Base-by-base conservation (phyloP, 2,888 invertebrate genomes). In the Dolomedes plantarius region DNA sequence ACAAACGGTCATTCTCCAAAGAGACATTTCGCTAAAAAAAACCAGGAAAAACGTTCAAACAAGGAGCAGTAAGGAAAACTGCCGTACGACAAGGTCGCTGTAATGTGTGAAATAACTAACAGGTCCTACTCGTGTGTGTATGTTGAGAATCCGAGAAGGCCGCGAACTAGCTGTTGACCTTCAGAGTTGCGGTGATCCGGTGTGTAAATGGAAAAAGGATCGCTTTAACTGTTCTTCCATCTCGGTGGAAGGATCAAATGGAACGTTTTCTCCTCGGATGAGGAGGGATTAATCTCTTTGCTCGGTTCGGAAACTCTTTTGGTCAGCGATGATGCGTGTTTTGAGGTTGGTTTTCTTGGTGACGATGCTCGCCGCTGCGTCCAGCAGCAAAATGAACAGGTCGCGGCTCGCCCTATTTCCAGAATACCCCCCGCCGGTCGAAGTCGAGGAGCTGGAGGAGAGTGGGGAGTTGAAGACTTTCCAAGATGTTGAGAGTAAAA, bases 391-490 rank as follows among this genome's bases (percentile, higher is more conserved):
- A n/a, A 19, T 67, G 31, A 67, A 67, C 19, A 67, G 23, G 32
- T 32, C 32, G 1, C 31, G 67, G n/a, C 6, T 32, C 16, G 71
- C 71, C 3, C 27, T 74, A 9, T 79, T 86, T 27, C 79, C 79
- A 6, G 46, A 73, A 28, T 78, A 86, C 64, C 74, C 73, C 11
- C 73, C 73, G 0, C 28, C 74, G 0, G 27, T 39, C 7, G 16
- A 13, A 1, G 64, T 46, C n/a, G 64, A 69, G 0, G 69, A 56
- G 50, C 50, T 39, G 2, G 65, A 36, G 2, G 69, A 86, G 2
- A 68, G 31, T 32, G 86, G 82, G 16, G 81, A 82, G 32, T 31
- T 86, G 9, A 82, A 81, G 23, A 86, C 78, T 29, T 88, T 82
- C 9, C 56, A 75, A 9, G 82, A 74, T 16, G 86, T 88, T 11